Percentiles rank a stretch among this genome's conserved stretches.
Evolutionary conservation across 2,888 invertebrate genomes (phyloP).

Genomic region (Alcis repandata): DNA sequence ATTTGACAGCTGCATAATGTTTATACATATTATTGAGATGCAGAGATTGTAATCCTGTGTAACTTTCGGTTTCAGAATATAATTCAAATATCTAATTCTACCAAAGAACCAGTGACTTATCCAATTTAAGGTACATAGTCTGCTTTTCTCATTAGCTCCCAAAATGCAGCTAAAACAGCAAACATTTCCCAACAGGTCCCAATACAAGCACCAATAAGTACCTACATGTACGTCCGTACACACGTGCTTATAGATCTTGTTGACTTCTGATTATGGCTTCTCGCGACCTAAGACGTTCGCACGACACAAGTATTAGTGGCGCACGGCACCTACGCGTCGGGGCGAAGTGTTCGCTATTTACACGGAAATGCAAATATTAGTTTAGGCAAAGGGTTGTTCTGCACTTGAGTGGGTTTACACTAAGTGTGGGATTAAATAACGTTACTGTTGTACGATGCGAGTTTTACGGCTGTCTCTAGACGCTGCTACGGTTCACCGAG

Average conservation of each 20-base stretch:
- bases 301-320: constrained; percentile 43
- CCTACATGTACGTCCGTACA: constrained; percentile 19
- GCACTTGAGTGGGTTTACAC: constrained; percentile 60
- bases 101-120: not conserved
- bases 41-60: not conserved
- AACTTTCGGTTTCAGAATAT: not conserved
- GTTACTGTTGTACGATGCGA: constrained; percentile 50
- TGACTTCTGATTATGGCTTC: constrained; percentile 54
- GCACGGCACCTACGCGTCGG: constrained; percentile 51
- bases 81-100: not conserved
- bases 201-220: constrained; percentile 13
- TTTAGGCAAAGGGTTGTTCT: constrained; percentile 65
- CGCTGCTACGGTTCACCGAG: constrained; percentile 11
- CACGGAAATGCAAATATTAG: constrained; percentile 69
- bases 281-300: constrained; percentile 52
- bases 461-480: constrained; percentile 36
- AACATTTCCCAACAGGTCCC: constrained; percentile 3
- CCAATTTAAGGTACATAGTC: not conserved
- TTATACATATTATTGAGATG: not conserved
- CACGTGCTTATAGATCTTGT: constrained; percentile 37
- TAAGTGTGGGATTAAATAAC: constrained; percentile 60
- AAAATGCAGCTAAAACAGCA: not conserved
- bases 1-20: constrained; percentile 5
- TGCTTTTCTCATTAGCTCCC: not conserved
- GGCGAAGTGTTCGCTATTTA: constrained; percentile 62